Conservation (phyloP, 1,140 invertebrate genomes). For the Goniozus legneri region DNA sequence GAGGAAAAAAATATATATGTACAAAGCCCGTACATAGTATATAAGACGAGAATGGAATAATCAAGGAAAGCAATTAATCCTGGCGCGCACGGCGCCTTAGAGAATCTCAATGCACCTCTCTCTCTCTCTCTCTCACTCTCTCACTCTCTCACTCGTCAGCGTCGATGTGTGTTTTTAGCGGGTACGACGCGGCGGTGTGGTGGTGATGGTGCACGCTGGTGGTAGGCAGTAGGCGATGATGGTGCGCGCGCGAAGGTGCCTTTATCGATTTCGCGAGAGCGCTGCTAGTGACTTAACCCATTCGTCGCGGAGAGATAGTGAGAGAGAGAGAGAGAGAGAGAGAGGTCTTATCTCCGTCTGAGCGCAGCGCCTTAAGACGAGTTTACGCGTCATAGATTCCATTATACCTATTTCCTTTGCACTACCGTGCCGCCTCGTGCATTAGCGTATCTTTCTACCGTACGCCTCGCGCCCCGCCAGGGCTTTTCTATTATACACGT, state of each 20-base stretch:
- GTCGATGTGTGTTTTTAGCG: too few species aligned
- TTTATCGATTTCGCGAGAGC: conserved; percentile 21
- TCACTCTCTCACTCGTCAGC: too few species aligned
- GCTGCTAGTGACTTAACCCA: conserved; percentile 15
- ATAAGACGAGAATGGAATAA: conserved; percentile 1
- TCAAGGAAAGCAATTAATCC: conserved; percentile 11
- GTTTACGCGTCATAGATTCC: conserved; percentile 22
- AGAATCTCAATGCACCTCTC: background rate
- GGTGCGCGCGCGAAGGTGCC: conserved; percentile 8
- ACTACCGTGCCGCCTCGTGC: background rate
- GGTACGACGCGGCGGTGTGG: too few species aligned
- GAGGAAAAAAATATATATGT: too few species aligned
- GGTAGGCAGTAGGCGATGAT: conserved; percentile 1
- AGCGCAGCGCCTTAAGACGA: conserved; percentile 10
- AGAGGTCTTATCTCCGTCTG: conserved; percentile 12
- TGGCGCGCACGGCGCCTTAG: background rate
- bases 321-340: background rate
- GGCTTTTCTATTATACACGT: too few species aligned
- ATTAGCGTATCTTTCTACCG: conserved; percentile 16
- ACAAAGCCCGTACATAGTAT: too few species aligned
- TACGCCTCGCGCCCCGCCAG: too few species aligned
- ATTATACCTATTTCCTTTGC: conserved; percentile 16
- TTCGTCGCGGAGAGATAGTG: conserved; percentile 12
- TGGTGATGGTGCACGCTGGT: too few species aligned
- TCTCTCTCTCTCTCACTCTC: too few species aligned